Conservation (phyloP, 2,888 invertebrate genomes). For the Perizoma flavofasciatum region DNA sequence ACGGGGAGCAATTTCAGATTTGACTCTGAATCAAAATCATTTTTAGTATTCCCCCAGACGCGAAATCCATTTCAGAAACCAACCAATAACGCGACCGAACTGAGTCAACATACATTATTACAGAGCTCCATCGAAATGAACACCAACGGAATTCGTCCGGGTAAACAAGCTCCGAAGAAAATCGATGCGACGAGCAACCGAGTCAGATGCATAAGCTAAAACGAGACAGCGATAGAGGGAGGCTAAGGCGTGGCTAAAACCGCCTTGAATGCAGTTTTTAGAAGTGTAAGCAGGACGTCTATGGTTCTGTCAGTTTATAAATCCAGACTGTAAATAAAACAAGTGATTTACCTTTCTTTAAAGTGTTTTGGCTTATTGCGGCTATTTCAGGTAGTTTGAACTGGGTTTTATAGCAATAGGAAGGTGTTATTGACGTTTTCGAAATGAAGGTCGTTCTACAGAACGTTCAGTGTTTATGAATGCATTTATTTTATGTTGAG, state of each 20-base stretch:
- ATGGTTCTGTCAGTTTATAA: slow-evolving; percentile 41
- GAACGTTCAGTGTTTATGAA: slow-evolving; percentile 23
- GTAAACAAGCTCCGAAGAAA: slow-evolving; percentile 70
- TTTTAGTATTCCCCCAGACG: slow-evolving; percentile 19
- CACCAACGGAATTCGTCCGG: slow-evolving; percentile 65
- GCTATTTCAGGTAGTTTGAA: slow-evolving; percentile 42
- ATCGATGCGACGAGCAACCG: slow-evolving; percentile 66
- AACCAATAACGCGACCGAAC: slow-evolving; percentile 55
- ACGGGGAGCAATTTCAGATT: slow-evolving; percentile 6
- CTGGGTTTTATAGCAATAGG: slow-evolving; percentile 30
- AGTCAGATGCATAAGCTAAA: slow-evolving; percentile 43
- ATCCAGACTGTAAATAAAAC: slow-evolving; percentile 55
- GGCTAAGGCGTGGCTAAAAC: slow-evolving; percentile 70
- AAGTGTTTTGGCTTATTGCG: slow-evolving; percentile 44
- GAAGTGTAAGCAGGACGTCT: slow-evolving; percentile 49
- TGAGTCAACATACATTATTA: slow-evolving; percentile 64
- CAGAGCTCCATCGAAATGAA: slow-evolving; percentile 51
- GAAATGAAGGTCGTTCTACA: slow-evolving; percentile 18
- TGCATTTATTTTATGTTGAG: slow-evolving; percentile 15
- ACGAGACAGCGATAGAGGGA: slow-evolving; percentile 47
- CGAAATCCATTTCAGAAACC: slow-evolving; percentile 24
- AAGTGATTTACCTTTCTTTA: slow-evolving; percentile 47
- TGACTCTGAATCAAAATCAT: slow-evolving; percentile 9
- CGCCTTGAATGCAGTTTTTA: slow-evolving; percentile 51
- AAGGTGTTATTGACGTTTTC: slow-evolving; percentile 28